Evolutionary conservation across 2,888 invertebrate genomes (phyloP), one percentile per base, ranked within the genome.

Genomic region (Portevinia maculata): DNA sequence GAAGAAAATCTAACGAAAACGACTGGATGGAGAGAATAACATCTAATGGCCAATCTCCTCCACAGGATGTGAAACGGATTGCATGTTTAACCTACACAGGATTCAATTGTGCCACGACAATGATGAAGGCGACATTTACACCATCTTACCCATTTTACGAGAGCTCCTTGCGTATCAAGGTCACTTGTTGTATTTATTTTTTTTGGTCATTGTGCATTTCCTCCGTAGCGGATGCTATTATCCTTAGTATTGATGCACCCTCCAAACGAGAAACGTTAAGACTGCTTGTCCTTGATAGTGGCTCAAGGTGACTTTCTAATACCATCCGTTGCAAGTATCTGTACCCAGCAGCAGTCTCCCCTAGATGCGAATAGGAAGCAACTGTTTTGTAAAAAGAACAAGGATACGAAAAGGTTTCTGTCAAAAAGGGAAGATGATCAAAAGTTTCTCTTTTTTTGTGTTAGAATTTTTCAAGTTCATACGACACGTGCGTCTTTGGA

Each of bases 31-130:
- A 15, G 57, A 28, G 30, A 24, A 50, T 41, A 50, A 15, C 44
- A 60, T 60, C 67, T 78, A 78, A 83, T 78, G 53, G 60, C 48
- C 78, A 83, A 71, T 83, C 78, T 67, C 53, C 83, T 57, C 71
- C 50, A 59, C 71, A 71, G 71, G 83, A 78, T 83, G 67, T 73
- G 67, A 78, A 78, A 83, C 28, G 78, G 50, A 73, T 78, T 78
- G 71, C 78, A 67, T 83, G 83, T 83, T 65, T 28, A 30, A 67
- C 60, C 41, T 65, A 17, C 44, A 8, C 41, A 41, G 44, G 44
- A 65, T 46, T 79, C 73, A 74, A 67, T 76, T 76, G 55, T 48
- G 53, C 48, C 17, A 55, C 28, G 52, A 59, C 37, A 28, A 52
- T 52, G 41, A 57, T 11, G 19, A 48, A 8, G 46, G 57, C 41